A percentile compares a stretch with the other conserved stretches of the same genome.
Conservation (phyloP, 1,140 invertebrate species). For the Pseudomyrmex sp. region DNA sequence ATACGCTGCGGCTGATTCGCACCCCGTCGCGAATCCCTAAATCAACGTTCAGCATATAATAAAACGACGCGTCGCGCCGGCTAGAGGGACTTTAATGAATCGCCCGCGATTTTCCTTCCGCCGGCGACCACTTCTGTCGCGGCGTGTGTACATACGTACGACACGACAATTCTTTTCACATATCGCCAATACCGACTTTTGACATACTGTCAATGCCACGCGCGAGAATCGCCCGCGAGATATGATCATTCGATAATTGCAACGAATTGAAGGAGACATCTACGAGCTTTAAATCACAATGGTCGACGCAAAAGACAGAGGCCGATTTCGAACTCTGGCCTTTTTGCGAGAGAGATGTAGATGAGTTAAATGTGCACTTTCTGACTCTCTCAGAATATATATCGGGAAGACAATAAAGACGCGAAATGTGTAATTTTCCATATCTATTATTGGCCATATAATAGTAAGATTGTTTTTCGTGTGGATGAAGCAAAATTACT, state of each 20-base stretch:
- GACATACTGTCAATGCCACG: slow-evolving; percentile 62
- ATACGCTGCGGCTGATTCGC: slow-evolving; percentile 73
- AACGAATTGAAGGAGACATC: slow-evolving; percentile 27
- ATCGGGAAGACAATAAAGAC: not conserved
- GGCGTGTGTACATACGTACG: not conserved
- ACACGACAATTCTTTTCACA: not conserved
- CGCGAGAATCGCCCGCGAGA: slow-evolving; percentile 18
- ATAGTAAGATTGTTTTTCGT: no score
- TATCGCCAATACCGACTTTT: slow-evolving; percentile 46
- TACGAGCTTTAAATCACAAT: slow-evolving; percentile 45
- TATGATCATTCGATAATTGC: slow-evolving; percentile 61
- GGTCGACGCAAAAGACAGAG: not conserved
- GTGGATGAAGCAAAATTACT: no score
- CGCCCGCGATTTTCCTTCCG: slow-evolving; percentile 75
- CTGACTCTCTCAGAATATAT: not conserved
- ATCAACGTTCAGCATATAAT: slow-evolving; percentile 84
- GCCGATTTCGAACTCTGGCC: slow-evolving; percentile 6
- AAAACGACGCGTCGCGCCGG: slow-evolving; percentile 77
- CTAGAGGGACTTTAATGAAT: slow-evolving; percentile 78
- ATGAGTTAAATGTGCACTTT: not conserved
- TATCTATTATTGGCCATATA: no score
- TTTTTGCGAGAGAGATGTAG: slow-evolving; percentile 28
- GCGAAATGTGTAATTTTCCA: no score
- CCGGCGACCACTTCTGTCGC: slow-evolving; percentile 6
- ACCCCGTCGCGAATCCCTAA: slow-evolving; percentile 78